phyloP scores from a whole-genome alignment of 2,888 invertebrate species.

The Cloeon dipterum region DNA sequence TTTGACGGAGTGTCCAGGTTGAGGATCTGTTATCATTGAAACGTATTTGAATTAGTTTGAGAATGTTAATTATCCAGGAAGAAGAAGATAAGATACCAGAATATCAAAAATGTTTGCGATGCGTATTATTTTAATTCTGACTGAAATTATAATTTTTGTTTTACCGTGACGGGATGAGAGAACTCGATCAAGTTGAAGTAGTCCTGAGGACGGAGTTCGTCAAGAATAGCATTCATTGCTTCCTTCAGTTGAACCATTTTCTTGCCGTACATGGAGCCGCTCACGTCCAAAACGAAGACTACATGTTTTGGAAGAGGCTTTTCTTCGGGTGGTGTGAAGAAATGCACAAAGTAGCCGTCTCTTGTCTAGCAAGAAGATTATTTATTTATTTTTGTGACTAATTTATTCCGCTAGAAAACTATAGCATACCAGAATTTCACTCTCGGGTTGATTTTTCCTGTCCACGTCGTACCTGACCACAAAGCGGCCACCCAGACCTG shows the following conservation, averaged over 20 bases:
- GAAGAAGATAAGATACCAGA: background rate
- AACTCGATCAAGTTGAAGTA: conserved; percentile 19
- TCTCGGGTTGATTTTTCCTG: conserved; percentile 14
- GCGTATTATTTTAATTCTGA: background rate
- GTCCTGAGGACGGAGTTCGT: conserved; percentile 14
- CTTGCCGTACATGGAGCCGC: conserved; percentile 21
- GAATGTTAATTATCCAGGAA: background rate
- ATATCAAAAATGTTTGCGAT: background rate
- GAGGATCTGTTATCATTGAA: background rate
- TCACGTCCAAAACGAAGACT: conserved; percentile 22
- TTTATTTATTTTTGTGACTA: background rate
- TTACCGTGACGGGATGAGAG: background rate
- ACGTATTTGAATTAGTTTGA: background rate
- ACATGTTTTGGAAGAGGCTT: conserved; percentile 17
- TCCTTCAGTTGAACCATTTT: conserved; percentile 18
- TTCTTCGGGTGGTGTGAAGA: conserved; percentile 15
- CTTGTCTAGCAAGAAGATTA: conserved; percentile 11
- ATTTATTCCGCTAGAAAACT: background rate
- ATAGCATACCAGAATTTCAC: conserved; percentile 11
- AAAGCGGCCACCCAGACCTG: background rate
- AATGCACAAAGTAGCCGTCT: conserved; percentile 22
- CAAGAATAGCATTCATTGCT: conserved; percentile 18
- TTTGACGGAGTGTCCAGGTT: background rate
- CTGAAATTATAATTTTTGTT: background rate
- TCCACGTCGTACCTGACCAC: conserved; percentile 18